phyloP scores from a whole-genome alignment of 1,140 invertebrate species.

The fruit fly (Drosophila melanogaster) region DNA sequence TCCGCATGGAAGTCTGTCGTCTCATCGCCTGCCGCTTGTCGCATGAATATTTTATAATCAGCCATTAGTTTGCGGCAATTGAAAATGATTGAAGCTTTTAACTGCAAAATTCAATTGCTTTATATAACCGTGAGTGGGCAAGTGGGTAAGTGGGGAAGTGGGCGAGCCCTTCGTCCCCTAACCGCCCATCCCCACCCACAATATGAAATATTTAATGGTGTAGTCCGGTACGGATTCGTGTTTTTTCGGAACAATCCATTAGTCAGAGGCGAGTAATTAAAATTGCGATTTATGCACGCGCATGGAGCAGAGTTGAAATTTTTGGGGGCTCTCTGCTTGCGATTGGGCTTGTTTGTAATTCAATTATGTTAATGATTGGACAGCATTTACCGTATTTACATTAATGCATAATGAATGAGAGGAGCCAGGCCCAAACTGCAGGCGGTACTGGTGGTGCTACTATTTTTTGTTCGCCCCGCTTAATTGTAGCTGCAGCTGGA shows the following conservation, averaged over 20 bases:
- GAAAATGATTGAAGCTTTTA: conserved; percentile 83
- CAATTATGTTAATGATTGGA: conserved; percentile 85
- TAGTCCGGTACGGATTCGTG: conserved; percentile 16
- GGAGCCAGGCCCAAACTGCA: conserved; percentile 40
- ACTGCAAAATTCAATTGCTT: conserved; percentile 81
- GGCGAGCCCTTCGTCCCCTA: not conserved
- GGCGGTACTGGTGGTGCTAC: not conserved
- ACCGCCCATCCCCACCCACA: not conserved
- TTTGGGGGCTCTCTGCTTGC: conserved; percentile 21
- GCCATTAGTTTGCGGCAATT: conserved; percentile 81
- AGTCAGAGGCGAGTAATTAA: conserved; percentile 77
- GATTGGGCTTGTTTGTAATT: conserved; percentile 81
- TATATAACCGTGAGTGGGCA: conserved; percentile 26
- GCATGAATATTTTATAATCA: conserved; percentile 83
- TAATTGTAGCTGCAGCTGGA: conserved; percentile 47
- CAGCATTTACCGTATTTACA: conserved; percentile 85
- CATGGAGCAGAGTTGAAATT: conserved; percentile 27
- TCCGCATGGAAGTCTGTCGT: conserved; percentile 29
- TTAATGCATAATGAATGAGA: conserved; percentile 84
- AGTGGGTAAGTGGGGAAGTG: not conserved
- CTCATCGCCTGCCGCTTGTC: conserved; percentile 58
- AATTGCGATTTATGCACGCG: conserved; percentile 79
- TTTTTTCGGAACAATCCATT: conserved; percentile 67
- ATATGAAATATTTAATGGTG: conserved; percentile 75
- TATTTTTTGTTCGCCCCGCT: conserved; percentile 44